Evolutionary conservation across 2,797 vertebrate genomes (phyloP), one percentile per base, ranked within the genome.

Genomic region (Cyprinodon diabolis): DNA sequence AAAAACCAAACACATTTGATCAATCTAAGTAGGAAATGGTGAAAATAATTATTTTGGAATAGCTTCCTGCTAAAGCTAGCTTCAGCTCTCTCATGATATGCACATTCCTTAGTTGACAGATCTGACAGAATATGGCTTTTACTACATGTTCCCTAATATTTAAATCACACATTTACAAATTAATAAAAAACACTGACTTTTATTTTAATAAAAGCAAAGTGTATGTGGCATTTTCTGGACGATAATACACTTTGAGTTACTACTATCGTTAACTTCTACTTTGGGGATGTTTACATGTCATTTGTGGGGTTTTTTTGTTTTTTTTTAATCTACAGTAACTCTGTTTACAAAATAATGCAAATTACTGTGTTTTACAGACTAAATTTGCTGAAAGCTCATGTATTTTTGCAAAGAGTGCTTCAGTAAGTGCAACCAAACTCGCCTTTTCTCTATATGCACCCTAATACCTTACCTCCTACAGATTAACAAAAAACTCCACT

Each of bases 221-320:
- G 6, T 13, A 47, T 7, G 40, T n/a, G 62, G 40, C 21, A 47
- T 66, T 66, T 66, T 66, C 62, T 47, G 12, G 12, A 47, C 23
- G 12, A 47, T 47, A n/a, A 6, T 23, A 47, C 21, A 65, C 40
- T 56, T 56, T 56, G 3, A 56, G 12, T 3, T 63, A 65, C 40
- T 43, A 66, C 6, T 13, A 21, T 72, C 74, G 1, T 66, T 66
- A n/a, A n/a, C 54, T 78, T 71, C 25, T 56, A 72, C 70, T 57
- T 55, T 49, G 35, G 71, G 47, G 58, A 73, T 75, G 56, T 83
- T 86, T 77, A 83, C 47, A 17, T 19, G 66, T 81, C 40, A 68
- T n/a, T 47, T 2, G 17, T 54, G 19, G 65, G 74, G 83, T 85
- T 37, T 30, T 30, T n/a, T 47, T 2, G 14, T 51, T 15, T 63